Base-by-base conservation (phyloP, 2,113 vertebrate species). In the Dryoscopus gambensis region DNA sequence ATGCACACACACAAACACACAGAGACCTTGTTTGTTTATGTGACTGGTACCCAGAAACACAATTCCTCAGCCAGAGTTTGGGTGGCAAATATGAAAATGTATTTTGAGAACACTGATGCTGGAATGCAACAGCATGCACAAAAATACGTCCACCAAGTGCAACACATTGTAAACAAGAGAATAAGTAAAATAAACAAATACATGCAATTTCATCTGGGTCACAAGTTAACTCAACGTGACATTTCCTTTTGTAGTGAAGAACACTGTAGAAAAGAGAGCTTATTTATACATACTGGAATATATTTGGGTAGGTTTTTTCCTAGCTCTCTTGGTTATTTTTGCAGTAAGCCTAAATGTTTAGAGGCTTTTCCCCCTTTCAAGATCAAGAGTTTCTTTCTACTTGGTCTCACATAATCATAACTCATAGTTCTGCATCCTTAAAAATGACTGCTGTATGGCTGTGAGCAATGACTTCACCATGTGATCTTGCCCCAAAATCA, bases 121-220 rank as follows among this genome's bases (percentile, higher is more conserved):
- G 49, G 68, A 82, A 78, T 2, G 0, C 46, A 84, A 68, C 20
- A 71, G 21, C 25, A 28, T 7, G 23, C 14, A 37, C 52, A 56
- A 89, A 90, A 93, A 75, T 33, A 71, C 16, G 6, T 62, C 73
- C 68, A 87, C 63, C 21, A 39, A 90, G n/a, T 42, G 56, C 69
- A 86, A 84, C 28, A 40, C 49, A 46, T 17, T 94, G 56, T 90
- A 93, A 96, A 89, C 68, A 90, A 60, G 44, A 88, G 79, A 57
- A 74, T 53, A 92, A 96, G 73, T 78, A 94, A 95, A 96, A 93
- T 84, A 96, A 96, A 94, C 90, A 97, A 89, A 84, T 35, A 62
- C 64, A 55, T 81, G 80, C 82, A 31, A 81, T 94, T 95, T 96
- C 65, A 84, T 92, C 73, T 96, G 57, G 83, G 80, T 94, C 90